Conservation (phyloP, 53 echinoderm and acorn worm genomes). For the Echinometra lucunter region DNA sequence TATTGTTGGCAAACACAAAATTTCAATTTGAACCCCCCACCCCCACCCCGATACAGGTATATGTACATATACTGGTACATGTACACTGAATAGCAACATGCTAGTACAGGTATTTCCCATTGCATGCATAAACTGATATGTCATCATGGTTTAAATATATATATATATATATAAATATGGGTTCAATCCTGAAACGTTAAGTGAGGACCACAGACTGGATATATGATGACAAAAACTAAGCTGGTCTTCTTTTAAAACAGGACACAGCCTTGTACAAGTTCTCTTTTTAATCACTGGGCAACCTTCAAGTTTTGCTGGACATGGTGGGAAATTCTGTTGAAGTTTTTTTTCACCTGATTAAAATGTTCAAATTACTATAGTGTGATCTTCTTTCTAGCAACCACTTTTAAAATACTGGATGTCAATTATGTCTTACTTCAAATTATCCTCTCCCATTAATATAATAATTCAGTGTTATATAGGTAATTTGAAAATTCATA, state of each 20-base stretch:
- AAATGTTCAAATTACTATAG: neutral
- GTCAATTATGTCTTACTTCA: neutral
- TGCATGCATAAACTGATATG: no score
- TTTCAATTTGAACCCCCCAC: no score
- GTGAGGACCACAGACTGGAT: neutral
- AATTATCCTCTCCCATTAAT: neutral
- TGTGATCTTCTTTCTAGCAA: neutral
- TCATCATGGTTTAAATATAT: no score
- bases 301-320: neutral
- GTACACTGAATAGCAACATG: no score
- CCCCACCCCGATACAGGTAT: no score
- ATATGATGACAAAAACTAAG: neutral
- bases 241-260: neutral
- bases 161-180: no score
- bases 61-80: no score
- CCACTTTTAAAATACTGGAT: neutral
- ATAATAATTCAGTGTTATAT: neutral
- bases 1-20: no score
- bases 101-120: no score
- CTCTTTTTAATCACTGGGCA: neutral
- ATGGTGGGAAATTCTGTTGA: neutral
- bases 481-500: no score
- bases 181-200: no score
- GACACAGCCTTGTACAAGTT: neutral
- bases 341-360: no score